Evolutionary conservation across 2,888 invertebrate species (phyloP).

Genomic region (Sylvicola cinctus): DNA sequence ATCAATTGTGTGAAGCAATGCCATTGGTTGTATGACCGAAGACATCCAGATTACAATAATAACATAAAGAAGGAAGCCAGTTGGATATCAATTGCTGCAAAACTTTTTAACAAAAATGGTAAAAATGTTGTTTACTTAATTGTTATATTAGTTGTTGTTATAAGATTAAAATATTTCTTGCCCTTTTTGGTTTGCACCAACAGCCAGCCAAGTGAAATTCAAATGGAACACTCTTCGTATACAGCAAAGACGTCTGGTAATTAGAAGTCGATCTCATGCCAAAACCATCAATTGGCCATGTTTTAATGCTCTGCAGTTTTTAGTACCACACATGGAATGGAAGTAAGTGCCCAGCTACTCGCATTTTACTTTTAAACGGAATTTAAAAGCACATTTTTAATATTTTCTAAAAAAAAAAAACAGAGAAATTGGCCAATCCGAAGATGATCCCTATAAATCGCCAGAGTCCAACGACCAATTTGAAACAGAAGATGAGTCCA

Average conservation of each 20-base stretch:
- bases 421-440: constrained; percentile 3
- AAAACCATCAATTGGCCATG: constrained; percentile 1
- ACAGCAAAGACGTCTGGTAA: constrained; percentile 2
- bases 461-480: not conserved
- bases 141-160: too few relatives aligned
- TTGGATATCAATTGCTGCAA: not conserved
- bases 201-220: constrained; percentile 2
- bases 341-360: not conserved
- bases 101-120: constrained; percentile 1
- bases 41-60: constrained; percentile 3
- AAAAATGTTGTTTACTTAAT: not conserved
- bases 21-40: constrained; percentile 2
- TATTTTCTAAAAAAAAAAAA: too few relatives aligned
- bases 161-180: too few relatives aligned
- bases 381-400: too few relatives aligned
- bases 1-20: constrained; percentile 1
- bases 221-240: constrained; percentile 3
- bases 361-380: too few relatives aligned
- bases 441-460: constrained; percentile 1
- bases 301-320: constrained; percentile 2
- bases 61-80: constrained; percentile 1
- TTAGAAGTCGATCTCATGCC: not conserved
- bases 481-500: too few relatives aligned
- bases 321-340: constrained; percentile 4
- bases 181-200: not conserved